phyloP scores from a whole-genome alignment of 2,797 vertebrate species.

The Pyrrhura leucotis region DNA sequence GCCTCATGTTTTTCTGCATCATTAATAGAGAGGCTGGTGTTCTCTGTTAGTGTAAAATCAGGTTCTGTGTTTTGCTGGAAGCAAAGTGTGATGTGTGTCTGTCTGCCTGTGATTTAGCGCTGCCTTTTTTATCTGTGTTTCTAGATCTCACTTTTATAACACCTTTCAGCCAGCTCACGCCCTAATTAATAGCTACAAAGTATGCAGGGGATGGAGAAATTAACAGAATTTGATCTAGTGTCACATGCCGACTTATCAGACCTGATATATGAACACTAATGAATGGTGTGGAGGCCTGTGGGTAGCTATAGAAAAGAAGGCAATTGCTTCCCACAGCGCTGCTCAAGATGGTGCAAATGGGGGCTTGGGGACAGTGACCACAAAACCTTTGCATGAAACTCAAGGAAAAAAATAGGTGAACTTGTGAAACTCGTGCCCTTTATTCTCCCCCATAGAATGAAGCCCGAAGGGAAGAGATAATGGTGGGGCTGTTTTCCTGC shows the following conservation, averaged over 20 bases:
- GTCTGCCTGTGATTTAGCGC: not conserved
- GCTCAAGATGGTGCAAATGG: not conserved
- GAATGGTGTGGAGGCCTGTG: not conserved
- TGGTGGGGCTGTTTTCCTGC: not conserved
- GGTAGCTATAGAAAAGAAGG: not conserved
- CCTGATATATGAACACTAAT: not conserved
- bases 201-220: not conserved
- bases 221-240: not conserved
- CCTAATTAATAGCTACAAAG: not conserved
- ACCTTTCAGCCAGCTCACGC: not conserved
- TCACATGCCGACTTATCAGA: not conserved
- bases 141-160: not conserved
- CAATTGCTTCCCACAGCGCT: not conserved
- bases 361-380: rapidly evolving
- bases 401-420: not conserved
- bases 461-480: not conserved
- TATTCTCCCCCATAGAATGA: rapidly evolving
- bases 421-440: rapidly evolving
- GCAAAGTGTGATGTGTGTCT: not conserved
- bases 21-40: not conserved
- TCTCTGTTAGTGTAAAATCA: not conserved
- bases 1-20: not conserved
- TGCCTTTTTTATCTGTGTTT: not conserved
- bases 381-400: not conserved
- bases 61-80: not conserved